Evolutionary conservation across 2,113 vertebrate species (phyloP), one percentile per base, ranked within the genome.

Genomic region (Castor canadensis): DNA sequence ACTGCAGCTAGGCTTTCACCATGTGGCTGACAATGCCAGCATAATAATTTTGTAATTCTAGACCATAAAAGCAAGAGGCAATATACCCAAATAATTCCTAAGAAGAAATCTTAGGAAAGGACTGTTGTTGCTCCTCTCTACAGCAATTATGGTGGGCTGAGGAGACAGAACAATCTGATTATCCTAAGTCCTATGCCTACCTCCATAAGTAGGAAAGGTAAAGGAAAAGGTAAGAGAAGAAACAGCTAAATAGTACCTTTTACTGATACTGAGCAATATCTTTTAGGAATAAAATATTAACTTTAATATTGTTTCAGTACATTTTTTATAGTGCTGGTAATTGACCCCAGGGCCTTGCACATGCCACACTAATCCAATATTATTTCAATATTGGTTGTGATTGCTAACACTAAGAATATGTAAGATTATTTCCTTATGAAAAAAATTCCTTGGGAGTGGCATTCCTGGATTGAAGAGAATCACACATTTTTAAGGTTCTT

Each of bases 401-500:
- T 11, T 71, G 67, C 89, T 77, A 89, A 86, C 35, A 20, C 75
- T 93, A 43, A n/a, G 69, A 87, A 83, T 38, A 90, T 45, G 28
- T 35, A 52, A 40, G 54, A 90, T 90, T 73, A 77, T 76, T 93
- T 94, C 67, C 80, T 87, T 54, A 79, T 67, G 58, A 60, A 86
- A 93, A 96, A 77, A 73, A 83, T 30, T 75, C 22, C 62, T 90
- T 77, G 10, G 66, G 40, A 67, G 71, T 87, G 38, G 52, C 73
- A 88, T 83, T 90, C 43, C 64, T 92, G 22, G 35, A 75, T 84
- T 64, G 60, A 54, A 56, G 30, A 58, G 54, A 38, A 93, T 83
- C 40, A 52, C 71, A 79, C 35, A 90, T 83, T 87, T 30, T 45
- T 67, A 43, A 73, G 87, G 52, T 80, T 87, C 86, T 96, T 91